Conservation (phyloP, 2,797 vertebrate genomes). For the Tachyglossus aculeatus region DNA sequence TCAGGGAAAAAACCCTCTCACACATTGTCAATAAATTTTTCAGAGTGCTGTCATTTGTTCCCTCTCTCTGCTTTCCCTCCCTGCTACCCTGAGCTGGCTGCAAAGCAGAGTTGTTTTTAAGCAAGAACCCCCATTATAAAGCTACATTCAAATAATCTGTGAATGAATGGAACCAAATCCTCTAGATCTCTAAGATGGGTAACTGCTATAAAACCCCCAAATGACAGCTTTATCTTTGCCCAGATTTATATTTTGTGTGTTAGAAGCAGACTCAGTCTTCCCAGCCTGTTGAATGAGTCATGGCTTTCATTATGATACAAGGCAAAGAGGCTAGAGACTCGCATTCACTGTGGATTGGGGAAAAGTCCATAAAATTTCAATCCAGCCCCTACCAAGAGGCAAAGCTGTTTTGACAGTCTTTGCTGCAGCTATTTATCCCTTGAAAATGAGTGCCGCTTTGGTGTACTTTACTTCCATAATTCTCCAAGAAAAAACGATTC, state of each 20-base stretch:
- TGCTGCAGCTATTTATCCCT: not conserved
- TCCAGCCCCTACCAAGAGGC: not conserved
- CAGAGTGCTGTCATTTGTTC: not conserved
- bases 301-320: not conserved
- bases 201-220: not conserved
- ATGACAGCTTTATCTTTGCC: not conserved
- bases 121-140: constrained; percentile 7
- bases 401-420: not conserved
- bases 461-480: too few species aligned
- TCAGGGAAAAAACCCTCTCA: not conserved
- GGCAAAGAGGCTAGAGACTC: not conserved
- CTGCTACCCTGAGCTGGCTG: not conserved
- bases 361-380: not conserved
- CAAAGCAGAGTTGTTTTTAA: not conserved
- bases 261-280: not conserved
- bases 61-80: not conserved
- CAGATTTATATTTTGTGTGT: not conserved
- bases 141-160: not conserved
- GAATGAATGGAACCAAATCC: not conserved
- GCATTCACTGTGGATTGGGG: not conserved
- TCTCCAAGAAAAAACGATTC: too few species aligned
- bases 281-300: not conserved
- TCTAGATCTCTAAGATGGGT: not conserved
- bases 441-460: too few species aligned
- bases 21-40: constrained; percentile 24